Base-by-base conservation (phyloP, 2,888 invertebrate species). In the Spialia ferax region DNA sequence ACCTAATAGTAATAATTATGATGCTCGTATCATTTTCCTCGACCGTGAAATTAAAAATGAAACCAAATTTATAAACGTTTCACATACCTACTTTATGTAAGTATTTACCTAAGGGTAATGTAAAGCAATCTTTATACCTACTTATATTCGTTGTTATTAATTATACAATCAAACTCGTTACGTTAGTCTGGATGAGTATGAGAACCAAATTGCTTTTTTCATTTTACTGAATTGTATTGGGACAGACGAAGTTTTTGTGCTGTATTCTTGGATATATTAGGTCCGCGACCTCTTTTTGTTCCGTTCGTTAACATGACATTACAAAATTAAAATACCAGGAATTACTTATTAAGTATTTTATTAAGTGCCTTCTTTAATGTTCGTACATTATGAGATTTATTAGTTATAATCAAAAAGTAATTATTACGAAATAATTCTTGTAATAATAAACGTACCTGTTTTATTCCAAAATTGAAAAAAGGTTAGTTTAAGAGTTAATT, bases 141-240 rank as follows among this genome's bases (percentile, higher is more conserved):
- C n/a, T n/a, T 26, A 4, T 6, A 63, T 64, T 64, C 45, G 48
- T 64, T 57, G 55, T 45, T 52, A 63, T 56, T 20, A 55, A 42
- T 22, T 45, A 57, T 35, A 64, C 64, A 64, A 48, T 64, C 64
- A 64, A 64, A 64, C 35, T 57, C 38, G 50, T 57, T 59, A 50
- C 57, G 35, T 57, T 65, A 50, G 57, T 29, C 64, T 38, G 48
- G 64, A 65, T 65, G 64, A 65, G 64, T 57, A 65, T 65, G 64
- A 65, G 64, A 65, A 65, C 59, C 64, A 59, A 65, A 65, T 65
- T 65, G 50, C 57, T 57, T 65, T 65, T 65, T 65, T 57, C 57
- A 65, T 65, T 65, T 65, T 50, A 57, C 64, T 65, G 64, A 65
- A 65, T 65, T 35, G 57, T 50, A 64, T 50, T 26, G 38, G 35